Evolutionary conservation across 2,888 invertebrate species (phyloP).

Genomic region (Rhagonycha lutea): DNA sequence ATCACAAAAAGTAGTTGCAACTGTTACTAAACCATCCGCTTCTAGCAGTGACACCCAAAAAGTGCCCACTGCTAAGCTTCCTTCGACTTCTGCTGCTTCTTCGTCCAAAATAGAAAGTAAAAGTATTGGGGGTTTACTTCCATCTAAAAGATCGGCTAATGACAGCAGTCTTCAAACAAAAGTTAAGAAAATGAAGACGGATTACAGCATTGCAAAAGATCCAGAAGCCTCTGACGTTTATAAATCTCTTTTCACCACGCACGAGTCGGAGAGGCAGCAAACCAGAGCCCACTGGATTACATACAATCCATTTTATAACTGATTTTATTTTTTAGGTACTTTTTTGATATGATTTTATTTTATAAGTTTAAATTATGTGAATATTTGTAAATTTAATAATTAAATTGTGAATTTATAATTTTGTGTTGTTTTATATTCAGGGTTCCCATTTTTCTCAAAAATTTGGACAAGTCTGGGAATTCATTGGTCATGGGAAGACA

Average conservation of each 20-base stretch:
- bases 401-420: not conserved
- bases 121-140: slow-evolving; percentile 9
- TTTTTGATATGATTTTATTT: not conserved
- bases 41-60: not conserved
- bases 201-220: slow-evolving; percentile 88
- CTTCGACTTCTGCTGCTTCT: not conserved
- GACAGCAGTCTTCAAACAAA: slow-evolving; percentile 60
- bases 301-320: slow-evolving; percentile 94
- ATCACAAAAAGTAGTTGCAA: not conserved
- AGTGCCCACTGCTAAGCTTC: not conserved
- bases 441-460: too few relatives aligned
- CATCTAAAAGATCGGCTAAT: slow-evolving; percentile 37
- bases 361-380: not conserved
- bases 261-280: slow-evolving; percentile 84
- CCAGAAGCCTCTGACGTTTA: slow-evolving; percentile 88
- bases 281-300: slow-evolving; percentile 96
- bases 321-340: slow-evolving; percentile 37
- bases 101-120: not conserved
- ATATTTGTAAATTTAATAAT: not conserved
- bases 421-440: too few relatives aligned
- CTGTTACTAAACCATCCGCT: not conserved
- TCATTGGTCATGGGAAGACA: too few relatives aligned
- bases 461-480: too few relatives aligned
- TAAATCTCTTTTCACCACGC: slow-evolving; percentile 93
- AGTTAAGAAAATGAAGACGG: slow-evolving; percentile 75